Conservation (phyloP, 2,797 vertebrate genomes). For the Merluccius polli region DNA sequence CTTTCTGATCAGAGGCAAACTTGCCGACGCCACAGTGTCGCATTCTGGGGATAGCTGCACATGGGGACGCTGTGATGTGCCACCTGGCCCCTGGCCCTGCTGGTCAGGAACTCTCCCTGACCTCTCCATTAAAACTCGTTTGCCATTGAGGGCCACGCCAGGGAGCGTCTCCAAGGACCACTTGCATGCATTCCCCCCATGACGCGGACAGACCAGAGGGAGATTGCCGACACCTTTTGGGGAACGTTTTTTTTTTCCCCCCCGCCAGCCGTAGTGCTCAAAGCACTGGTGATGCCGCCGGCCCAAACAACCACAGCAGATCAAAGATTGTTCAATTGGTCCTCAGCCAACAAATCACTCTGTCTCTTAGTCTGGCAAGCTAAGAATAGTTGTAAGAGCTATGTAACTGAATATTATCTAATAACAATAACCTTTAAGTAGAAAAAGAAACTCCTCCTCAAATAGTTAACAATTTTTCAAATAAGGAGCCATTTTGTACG, state of each 20-base stretch:
- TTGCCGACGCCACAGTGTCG: constrained; percentile 79
- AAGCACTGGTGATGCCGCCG: constrained; percentile 41
- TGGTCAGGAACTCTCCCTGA: constrained; percentile 71
- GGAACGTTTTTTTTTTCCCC: constrained; percentile 34
- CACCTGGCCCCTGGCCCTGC: constrained; percentile 70
- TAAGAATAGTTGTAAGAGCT: constrained; percentile 50
- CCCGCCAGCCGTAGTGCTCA: constrained; percentile 15
- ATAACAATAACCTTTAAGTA: constrained; percentile 18
- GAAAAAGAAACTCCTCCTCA: neutral
- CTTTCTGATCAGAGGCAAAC: constrained; percentile 69
- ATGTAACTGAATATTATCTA: constrained; percentile 40
- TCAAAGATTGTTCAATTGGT: constrained; percentile 70
- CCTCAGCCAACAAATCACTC: constrained; percentile 58
- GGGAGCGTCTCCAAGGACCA: constrained; percentile 64
- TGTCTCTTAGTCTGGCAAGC: constrained; percentile 37
- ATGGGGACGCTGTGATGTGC: constrained; percentile 71
- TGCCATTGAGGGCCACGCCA: constrained; percentile 59
- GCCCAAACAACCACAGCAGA: constrained; percentile 53
- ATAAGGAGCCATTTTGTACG: neutral
- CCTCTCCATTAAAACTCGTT: constrained; percentile 70
- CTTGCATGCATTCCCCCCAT: constrained; percentile 59
- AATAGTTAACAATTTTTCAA: neutral
- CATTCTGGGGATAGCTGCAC: constrained; percentile 78
- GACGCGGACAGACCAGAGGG: constrained; percentile 63
- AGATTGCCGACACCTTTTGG: constrained; percentile 66